Evolutionary conservation across 2,113 vertebrate genomes (phyloP).

Genomic region (Tetrax tetrax): DNA sequence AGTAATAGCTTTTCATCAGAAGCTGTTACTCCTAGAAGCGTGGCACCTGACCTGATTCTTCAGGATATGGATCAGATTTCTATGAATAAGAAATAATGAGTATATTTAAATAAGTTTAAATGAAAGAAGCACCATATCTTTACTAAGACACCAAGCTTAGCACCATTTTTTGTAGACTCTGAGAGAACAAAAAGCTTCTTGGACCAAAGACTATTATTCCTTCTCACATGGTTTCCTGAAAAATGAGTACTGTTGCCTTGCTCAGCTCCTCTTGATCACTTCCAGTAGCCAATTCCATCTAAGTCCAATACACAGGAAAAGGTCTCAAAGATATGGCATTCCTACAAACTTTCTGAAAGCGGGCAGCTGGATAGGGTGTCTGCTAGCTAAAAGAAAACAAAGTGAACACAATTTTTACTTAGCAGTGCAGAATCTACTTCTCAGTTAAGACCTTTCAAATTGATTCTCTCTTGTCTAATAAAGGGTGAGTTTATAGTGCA

Average conservation of each 20-base stretch:
- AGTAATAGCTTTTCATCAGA: constrained; percentile 25
- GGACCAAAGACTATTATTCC: constrained; percentile 18
- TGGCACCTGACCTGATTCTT: constrained; percentile 52
- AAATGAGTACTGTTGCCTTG: constrained; percentile 19
- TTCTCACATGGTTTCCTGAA: constrained; percentile 23
- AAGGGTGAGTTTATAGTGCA: not conserved
- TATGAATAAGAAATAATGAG: constrained; percentile 50
- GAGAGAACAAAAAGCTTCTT: constrained; percentile 42
- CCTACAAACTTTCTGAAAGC: not conserved
- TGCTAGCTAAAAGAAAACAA: not conserved
- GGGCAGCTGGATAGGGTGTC: not conserved
- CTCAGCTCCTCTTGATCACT: constrained; percentile 32
- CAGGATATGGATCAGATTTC: constrained; percentile 29
- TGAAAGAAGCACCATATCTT: constrained; percentile 31
- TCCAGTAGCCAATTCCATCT: constrained; percentile 29
- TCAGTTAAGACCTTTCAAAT: not conserved
- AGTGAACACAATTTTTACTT: not conserved
- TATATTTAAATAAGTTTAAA: constrained; percentile 55
- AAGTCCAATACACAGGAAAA: not conserved
- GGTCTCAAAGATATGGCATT: constrained; percentile 1
- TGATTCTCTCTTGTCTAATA: not conserved
- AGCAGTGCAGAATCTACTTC: not conserved
- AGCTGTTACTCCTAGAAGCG: constrained; percentile 10
- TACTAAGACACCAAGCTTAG: constrained; percentile 8
- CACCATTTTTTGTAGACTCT: constrained; percentile 1